Conservation (phyloP, 1,140 invertebrate species). For the Drosophila ercepeae region DNA sequence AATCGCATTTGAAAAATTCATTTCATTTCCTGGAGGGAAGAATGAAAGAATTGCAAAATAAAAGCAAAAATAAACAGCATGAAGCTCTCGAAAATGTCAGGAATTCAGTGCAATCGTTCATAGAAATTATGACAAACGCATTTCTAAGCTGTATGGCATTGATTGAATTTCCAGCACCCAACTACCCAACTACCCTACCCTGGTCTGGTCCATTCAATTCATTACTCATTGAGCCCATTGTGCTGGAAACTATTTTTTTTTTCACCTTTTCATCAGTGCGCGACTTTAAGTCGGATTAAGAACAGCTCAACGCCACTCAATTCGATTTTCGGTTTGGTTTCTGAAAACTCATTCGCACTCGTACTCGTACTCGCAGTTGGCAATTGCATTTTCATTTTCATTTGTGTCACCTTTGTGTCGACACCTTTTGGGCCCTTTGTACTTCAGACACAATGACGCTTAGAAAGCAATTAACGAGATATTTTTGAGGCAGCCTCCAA, state of each 20-base stretch:
- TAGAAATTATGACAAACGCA: slow-evolving; percentile 81
- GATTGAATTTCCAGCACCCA: slow-evolving; percentile 71
- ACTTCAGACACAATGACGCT: slow-evolving; percentile 50
- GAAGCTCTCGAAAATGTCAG: slow-evolving; percentile 50
- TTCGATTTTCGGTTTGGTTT: slow-evolving; percentile 41
- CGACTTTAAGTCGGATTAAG: slow-evolving; percentile 55
- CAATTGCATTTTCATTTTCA: slow-evolving; percentile 63
- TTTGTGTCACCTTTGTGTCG: slow-evolving; percentile 50
- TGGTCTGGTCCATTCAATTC: neutral
- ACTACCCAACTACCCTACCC: neutral
- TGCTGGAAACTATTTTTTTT: slow-evolving; percentile 20
- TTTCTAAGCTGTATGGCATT: slow-evolving; percentile 75
- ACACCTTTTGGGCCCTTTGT: slow-evolving; percentile 64
- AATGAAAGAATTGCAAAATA: slow-evolving; percentile 24
- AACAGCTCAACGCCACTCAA: slow-evolving; percentile 23
- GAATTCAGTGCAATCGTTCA: slow-evolving; percentile 74
- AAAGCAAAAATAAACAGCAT: slow-evolving; percentile 24
- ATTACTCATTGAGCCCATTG: slow-evolving; percentile 42
- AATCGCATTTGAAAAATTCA: slow-evolving; percentile 75
- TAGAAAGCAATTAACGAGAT: slow-evolving; percentile 73
- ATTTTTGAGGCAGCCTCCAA: slow-evolving; percentile 12
- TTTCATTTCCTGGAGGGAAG: slow-evolving; percentile 57
- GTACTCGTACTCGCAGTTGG: slow-evolving; percentile 42
- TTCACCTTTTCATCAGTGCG: slow-evolving; percentile 60
- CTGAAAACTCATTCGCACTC: slow-evolving; percentile 45